These are phyloP conservation scores for Etheostoma cragini DNA, from an alignment of 2,113 vertebrate species.

Conservation along the genomic window DNA sequence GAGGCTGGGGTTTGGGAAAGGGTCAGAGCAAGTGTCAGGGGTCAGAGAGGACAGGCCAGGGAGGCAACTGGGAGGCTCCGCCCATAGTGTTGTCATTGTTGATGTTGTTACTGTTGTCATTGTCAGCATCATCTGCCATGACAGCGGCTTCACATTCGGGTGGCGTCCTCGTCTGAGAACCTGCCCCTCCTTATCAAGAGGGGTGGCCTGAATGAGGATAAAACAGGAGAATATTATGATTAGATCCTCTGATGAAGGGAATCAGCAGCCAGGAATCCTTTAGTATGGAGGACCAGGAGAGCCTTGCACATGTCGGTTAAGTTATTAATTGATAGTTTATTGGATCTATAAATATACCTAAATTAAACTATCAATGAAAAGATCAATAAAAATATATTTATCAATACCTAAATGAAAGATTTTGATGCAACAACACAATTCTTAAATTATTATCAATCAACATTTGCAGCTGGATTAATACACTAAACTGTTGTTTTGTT, in stretches of 20 bases:
- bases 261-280: neutral
- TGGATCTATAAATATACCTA: neutral
- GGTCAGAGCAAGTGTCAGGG: slow-evolving; percentile 55
- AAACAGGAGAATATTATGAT: neutral
- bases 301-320: neutral
- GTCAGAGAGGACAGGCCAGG: slow-evolving; percentile 68
- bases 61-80: slow-evolving; percentile 68
- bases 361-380: neutral
- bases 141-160: slow-evolving; percentile 92
- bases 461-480: neutral
- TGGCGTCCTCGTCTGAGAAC: slow-evolving; percentile 99
- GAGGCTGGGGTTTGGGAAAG: slow-evolving; percentile 51
- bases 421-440: neutral
- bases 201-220: slow-evolving; percentile 88
- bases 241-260: neutral
- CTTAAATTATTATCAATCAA: neutral
- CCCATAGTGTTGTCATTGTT: slow-evolving; percentile 32
- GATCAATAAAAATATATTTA: neutral
- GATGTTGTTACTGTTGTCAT: slow-evolving; percentile 51
- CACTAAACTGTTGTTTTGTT: neutral
- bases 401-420: neutral
- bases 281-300: slow-evolving; percentile 47
- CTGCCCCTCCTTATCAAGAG: slow-evolving; percentile 99
- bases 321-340: neutral
- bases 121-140: slow-evolving; percentile 36